These are phyloP conservation scores for Xanthorhoe designata DNA, from an alignment of 2,888 invertebrate genomes.

Conservation along the genomic window DNA sequence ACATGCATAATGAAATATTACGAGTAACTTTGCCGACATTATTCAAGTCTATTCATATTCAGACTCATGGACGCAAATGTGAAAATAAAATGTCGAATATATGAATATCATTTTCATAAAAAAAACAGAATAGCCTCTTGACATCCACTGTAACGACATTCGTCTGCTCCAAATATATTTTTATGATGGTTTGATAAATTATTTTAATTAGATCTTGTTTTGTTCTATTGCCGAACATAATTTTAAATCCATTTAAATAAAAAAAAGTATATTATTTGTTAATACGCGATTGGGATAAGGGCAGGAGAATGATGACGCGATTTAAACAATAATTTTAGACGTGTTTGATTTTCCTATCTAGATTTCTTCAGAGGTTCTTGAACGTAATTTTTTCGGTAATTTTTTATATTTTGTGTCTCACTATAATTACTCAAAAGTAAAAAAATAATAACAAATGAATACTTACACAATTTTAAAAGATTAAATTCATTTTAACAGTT, in stretches of 20 bases:
- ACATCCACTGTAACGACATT: conserved; percentile 20
- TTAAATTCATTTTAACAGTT: neutral
- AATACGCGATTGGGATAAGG: too few relatives aligned
- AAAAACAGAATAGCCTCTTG: conserved; percentile 19
- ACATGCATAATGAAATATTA: conserved; percentile 14
- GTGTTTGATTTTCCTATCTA: too few relatives aligned
- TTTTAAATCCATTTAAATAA: too few relatives aligned
- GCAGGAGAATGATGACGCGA: too few relatives aligned
- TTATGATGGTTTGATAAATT: conserved; percentile 11
- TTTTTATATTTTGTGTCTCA: too few relatives aligned
- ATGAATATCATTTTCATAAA: conserved; percentile 30
- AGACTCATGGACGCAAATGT: conserved; percentile 23
- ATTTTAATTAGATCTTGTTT: conserved; percentile 3
- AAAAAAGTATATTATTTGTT: too few relatives aligned
- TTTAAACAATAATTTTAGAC: too few relatives aligned
- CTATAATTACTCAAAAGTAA: neutral
- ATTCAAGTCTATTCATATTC: conserved; percentile 24
- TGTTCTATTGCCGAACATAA: neutral
- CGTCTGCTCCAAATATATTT: conserved; percentile 12
- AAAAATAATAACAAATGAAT: neutral
- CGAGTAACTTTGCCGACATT: conserved; percentile 16
- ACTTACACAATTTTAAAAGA: neutral
- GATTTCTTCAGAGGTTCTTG: too few relatives aligned
- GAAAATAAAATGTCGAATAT: conserved; percentile 26
- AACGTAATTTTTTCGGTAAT: too few relatives aligned